Percentiles rank a stretch among this genome's conserved stretches.
These are phyloP conservation scores for Leucoraja erinaceus DNA, from an alignment of 2,113 vertebrate genomes.

Conservation along the genomic window DNA sequence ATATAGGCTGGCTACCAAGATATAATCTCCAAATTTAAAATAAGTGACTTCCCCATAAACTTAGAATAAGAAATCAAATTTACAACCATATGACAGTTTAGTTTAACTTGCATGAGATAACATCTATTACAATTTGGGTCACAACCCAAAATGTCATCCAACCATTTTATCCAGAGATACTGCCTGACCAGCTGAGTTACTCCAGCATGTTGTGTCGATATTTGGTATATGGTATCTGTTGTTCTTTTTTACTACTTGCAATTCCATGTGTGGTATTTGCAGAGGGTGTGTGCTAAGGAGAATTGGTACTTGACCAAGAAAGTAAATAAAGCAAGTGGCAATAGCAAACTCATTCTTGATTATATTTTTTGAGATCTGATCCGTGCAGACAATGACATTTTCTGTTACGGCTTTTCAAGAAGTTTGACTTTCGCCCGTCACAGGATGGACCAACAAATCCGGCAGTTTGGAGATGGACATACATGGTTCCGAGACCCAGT, in stretches of 20 bases:
- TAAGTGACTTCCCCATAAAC: not conserved
- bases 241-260: not conserved
- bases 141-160: too few species aligned
- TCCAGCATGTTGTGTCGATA: too few species aligned
- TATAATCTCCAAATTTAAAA: not conserved
- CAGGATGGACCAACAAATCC: too few species aligned
- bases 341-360: not conserved
- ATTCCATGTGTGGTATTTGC: not conserved
- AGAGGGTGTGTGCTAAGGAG: not conserved
- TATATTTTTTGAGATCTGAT: not conserved
- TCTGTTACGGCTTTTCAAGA: not conserved
- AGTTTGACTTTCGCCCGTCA: too few species aligned
- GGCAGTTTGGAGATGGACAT: too few species aligned
- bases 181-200: too few species aligned
- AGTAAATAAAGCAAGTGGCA: not conserved
- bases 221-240: too few species aligned
- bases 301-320: not conserved
- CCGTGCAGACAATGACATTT: not conserved
- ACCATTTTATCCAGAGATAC: too few species aligned
- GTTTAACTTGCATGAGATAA: not conserved
- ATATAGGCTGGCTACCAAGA: not conserved
- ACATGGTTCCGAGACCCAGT: too few species aligned
- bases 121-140: not conserved
- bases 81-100: not conserved
- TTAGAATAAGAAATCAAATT: not conserved